phyloP scores from a whole-genome alignment of 2,113 vertebrate species.

The Tiliqua scincoides region DNA sequence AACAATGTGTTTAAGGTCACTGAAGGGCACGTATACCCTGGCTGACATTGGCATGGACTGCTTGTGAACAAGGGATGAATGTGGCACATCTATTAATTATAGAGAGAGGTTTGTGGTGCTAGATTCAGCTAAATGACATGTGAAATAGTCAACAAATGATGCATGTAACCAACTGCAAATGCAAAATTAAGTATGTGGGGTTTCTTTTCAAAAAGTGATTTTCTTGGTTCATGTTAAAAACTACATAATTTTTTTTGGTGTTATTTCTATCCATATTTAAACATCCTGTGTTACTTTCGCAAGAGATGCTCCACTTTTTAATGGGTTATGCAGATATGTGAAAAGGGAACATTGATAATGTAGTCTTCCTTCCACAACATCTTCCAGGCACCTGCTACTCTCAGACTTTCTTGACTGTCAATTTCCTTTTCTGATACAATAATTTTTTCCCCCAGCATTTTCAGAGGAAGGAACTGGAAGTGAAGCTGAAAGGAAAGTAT shows the following conservation, averaged over 20 bases:
- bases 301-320: background rate
- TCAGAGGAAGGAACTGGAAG: constrained; percentile 3
- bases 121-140: background rate
- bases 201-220: no score
- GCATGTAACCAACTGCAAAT: background rate
- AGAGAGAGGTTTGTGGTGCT: background rate
- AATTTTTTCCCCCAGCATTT: constrained; percentile 14
- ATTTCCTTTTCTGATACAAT: background rate
- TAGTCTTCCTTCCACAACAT: no score
- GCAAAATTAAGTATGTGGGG: background rate
- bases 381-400: background rate
- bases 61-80: background rate
- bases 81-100: background rate
- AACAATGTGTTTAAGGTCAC: no score
- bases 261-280: background rate
- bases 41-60: background rate
- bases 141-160: background rate
- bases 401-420: background rate
- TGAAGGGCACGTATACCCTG: no score
- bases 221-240: no score
- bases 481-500: constrained; percentile 11
- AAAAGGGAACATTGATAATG: background rate
- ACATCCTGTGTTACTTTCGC: background rate
- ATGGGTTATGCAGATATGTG: background rate
- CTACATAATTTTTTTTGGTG: background rate